Evolutionary conservation across 1,140 invertebrate species (phyloP).

Genomic region (Micrasema longulum): DNA sequence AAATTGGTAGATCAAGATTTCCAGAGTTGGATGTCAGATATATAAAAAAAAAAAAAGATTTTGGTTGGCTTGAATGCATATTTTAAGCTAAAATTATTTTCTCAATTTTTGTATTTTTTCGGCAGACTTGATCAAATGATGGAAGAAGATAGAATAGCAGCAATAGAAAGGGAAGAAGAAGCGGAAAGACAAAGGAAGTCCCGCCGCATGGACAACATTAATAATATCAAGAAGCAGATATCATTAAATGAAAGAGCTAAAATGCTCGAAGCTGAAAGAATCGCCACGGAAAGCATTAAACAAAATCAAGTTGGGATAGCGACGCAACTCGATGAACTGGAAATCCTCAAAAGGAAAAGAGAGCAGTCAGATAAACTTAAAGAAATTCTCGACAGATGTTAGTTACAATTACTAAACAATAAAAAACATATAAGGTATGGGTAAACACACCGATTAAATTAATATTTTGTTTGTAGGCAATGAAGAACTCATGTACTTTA

Average conservation of each 20-base stretch:
- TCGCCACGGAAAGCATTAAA: conserved; percentile 74
- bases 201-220: conserved; percentile 57
- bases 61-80: neutral
- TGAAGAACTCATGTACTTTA: conserved; percentile 63
- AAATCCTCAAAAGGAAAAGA: conserved; percentile 64
- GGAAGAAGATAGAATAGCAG: conserved; percentile 66
- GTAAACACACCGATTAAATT: too few relatives aligned
- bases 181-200: conserved; percentile 59
- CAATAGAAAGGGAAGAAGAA: conserved; percentile 62
- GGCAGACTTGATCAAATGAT: conserved; percentile 67
- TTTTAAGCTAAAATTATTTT: neutral
- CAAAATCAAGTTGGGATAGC: conserved; percentile 69
- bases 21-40: too few relatives aligned
- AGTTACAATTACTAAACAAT: neutral
- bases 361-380: conserved; percentile 59
- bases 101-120: neutral
- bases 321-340: conserved; percentile 64
- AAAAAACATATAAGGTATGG: too few relatives aligned
- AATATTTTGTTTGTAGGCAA: conserved; percentile 57
- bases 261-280: conserved; percentile 73
- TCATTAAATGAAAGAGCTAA: conserved; percentile 62
- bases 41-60: too few relatives aligned
- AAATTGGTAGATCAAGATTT: too few relatives aligned
- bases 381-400: conserved; percentile 63
- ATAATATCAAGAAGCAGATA: conserved; percentile 64